phyloP scores from a whole-genome alignment of 2,113 vertebrate genomes.

The Plestiodon gilberti region DNA sequence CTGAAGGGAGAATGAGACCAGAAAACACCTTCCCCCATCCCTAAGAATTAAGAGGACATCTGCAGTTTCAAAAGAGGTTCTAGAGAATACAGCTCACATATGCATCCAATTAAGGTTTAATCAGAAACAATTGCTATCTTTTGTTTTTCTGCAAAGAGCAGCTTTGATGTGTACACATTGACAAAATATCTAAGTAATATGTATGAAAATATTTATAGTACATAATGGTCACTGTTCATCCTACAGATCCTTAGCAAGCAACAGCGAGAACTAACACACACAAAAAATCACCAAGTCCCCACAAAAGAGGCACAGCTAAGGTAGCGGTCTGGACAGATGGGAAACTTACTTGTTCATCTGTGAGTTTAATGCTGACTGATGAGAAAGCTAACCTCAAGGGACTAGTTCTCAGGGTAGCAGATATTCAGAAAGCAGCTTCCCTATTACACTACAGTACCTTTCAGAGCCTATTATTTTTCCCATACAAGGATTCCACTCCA shows the following conservation, averaged over 20 bases:
- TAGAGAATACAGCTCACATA: slow-evolving; percentile 52
- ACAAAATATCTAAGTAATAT: slow-evolving; percentile 52
- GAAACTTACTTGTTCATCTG: not conserved
- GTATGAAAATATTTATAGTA: slow-evolving; percentile 14
- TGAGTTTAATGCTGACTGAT: not conserved
- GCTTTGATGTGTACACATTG: slow-evolving; percentile 59
- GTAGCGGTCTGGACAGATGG: not conserved
- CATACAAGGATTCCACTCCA: not conserved
- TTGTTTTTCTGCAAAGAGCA: slow-evolving; percentile 60
- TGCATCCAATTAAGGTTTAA: slow-evolving; percentile 63
- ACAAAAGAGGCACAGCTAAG: not conserved
- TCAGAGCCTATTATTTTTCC: not conserved
- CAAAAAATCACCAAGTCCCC: not conserved
- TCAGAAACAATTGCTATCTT: slow-evolving; percentile 70
- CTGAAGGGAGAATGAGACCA: slow-evolving; percentile 58
- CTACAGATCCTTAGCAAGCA: slow-evolving; percentile 38
- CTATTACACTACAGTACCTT: rapidly evolving
- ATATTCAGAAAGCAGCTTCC: rapidly evolving
- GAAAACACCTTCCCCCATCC: slow-evolving; percentile 38
- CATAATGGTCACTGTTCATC: slow-evolving; percentile 8
- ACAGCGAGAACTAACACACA: not conserved
- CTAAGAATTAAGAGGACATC: slow-evolving; percentile 60
- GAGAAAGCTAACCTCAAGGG: not conserved
- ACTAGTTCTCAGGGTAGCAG: not conserved
- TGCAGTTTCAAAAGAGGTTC: slow-evolving; percentile 69